phyloP scores from a whole-genome alignment of 2,888 invertebrate species.

The Apantesis nais region DNA sequence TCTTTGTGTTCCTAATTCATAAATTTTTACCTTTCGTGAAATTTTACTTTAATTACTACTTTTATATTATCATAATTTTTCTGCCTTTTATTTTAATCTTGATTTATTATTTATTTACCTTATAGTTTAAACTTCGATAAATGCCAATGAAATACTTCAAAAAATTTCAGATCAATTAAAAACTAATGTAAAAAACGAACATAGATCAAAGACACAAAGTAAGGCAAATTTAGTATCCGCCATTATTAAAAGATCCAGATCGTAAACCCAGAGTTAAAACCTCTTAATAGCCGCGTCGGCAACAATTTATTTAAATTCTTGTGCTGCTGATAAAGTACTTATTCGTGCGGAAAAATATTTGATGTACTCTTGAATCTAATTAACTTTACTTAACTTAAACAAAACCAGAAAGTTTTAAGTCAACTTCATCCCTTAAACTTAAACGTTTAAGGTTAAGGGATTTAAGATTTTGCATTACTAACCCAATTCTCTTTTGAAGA shows the following conservation, averaged over 20 bases:
- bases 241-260: constrained; percentile 68
- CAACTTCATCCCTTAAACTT: not conserved
- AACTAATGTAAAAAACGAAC: constrained; percentile 50
- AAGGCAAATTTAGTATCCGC: constrained; percentile 66
- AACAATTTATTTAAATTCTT: constrained; percentile 70
- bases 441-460: not conserved
- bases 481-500: too few relatives aligned
- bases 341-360: constrained; percentile 53
- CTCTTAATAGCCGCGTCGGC: constrained; percentile 66
- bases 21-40: not conserved
- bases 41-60: too few relatives aligned
- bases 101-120: not conserved
- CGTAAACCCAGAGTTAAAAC: constrained; percentile 68
- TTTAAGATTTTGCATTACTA: too few relatives aligned
- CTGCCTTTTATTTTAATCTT: not conserved
- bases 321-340: constrained; percentile 53
- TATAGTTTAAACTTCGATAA: constrained; percentile 2
- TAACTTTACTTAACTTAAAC: constrained; percentile 37
- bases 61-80: not conserved
- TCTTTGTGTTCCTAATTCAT: not conserved
- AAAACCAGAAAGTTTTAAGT: not conserved
- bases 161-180: constrained; percentile 54
- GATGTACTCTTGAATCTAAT: constrained; percentile 50
- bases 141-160: constrained; percentile 8
- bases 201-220: constrained; percentile 63